A percentile compares a stretch with the other conserved stretches of the same genome.
Conservation (phyloP, 2,888 invertebrate species). For the Eupithecia abbreviata region DNA sequence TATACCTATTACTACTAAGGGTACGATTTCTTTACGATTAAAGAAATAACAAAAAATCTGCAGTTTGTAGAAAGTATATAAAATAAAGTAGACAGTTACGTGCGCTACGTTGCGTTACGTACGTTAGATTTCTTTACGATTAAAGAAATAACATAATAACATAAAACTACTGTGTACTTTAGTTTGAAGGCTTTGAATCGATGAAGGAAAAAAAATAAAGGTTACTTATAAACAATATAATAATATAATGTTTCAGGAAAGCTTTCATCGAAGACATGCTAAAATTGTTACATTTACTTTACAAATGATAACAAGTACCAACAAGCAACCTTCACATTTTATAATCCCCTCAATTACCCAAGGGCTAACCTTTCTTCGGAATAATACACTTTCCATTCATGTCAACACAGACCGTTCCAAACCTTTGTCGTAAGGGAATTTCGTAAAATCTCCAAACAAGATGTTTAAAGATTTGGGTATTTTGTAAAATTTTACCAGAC, state of each 20-base stretch:
- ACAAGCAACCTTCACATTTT: slow-evolving; percentile 16
- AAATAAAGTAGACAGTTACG: too few relatives aligned
- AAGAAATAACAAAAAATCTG: too few relatives aligned
- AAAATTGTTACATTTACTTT: background rate
- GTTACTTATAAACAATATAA: background rate
- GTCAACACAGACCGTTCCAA: slow-evolving; percentile 25
- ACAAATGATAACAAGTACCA: slow-evolving; percentile 8
- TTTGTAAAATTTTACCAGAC: slow-evolving; percentile 12
- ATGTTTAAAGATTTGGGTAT: slow-evolving; percentile 15
- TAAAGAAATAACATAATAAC: background rate
- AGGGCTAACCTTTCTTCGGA: slow-evolving; percentile 12
- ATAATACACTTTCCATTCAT: slow-evolving; percentile 32
- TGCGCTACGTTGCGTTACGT: too few relatives aligned
- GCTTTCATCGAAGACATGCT: background rate
- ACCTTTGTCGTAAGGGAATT: slow-evolving; percentile 24
- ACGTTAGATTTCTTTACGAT: too few relatives aligned
- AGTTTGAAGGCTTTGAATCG: background rate
- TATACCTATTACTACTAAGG: background rate
- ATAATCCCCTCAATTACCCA: slow-evolving; percentile 27
- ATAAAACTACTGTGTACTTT: background rate
- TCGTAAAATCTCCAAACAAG: slow-evolving; percentile 17
- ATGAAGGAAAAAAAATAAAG: background rate
- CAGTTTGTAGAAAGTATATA: too few relatives aligned
- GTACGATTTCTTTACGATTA: background rate
- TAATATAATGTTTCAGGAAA: background rate